Conservation (phyloP, 2,113 vertebrate genomes). For the Corythoichthys intestinalis region DNA sequence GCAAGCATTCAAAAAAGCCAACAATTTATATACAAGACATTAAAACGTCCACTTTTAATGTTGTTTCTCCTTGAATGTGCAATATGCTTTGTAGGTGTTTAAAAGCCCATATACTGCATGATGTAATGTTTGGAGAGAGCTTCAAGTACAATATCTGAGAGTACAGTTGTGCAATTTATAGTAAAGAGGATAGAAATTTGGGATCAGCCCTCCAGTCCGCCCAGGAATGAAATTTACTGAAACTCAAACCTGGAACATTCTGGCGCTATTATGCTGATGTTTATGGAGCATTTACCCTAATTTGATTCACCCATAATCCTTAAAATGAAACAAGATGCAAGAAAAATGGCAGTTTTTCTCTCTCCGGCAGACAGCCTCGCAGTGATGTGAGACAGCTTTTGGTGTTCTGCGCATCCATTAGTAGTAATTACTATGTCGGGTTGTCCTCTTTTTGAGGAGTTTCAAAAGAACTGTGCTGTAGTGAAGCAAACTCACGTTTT, state of each 20-base stretch:
- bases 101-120: neutral
- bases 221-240: conserved; percentile 24
- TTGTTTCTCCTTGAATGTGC: neutral
- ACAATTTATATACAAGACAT: neutral
- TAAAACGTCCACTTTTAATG: neutral
- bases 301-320: conserved; percentile 5
- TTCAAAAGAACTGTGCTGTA: conserved; percentile 2
- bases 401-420: conserved; percentile 18
- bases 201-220: conserved; percentile 19
- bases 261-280: conserved; percentile 18
- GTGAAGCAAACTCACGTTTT: conserved; percentile 6
- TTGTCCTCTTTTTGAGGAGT: conserved; percentile 24
- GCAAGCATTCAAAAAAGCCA: neutral
- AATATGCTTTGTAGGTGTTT: neutral
- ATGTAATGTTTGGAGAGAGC: neutral
- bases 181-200: conserved; percentile 14
- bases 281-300: conserved; percentile 24
- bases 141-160: conserved; percentile 2
- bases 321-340: conserved; percentile 16
- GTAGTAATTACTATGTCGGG: conserved; percentile 15
- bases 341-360: neutral
- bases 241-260: conserved; percentile 15
- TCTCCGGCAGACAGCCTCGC: neutral
- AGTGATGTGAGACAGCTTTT: neutral
- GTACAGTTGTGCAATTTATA: conserved; percentile 9